A percentile compares a stretch with the other conserved stretches of the same genome.
Conservation (phyloP, 2,113 vertebrate genomes). For the Ranitomeya variabilis region DNA sequence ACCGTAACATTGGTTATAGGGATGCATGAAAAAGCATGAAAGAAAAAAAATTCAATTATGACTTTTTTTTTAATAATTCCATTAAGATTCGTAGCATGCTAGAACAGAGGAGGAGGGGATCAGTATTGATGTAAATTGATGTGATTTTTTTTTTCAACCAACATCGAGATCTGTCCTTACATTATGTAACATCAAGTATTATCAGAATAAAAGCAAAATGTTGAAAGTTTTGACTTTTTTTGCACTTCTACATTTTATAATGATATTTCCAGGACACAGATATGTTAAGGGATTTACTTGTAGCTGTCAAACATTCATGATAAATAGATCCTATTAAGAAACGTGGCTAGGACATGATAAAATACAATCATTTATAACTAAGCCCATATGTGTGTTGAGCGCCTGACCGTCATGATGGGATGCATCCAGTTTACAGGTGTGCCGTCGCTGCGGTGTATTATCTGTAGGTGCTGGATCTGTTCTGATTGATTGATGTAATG, state of each 20-base stretch:
- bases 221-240: constrained; percentile 32
- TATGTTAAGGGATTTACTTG: constrained; percentile 12
- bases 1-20: constrained; percentile 36
- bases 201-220: constrained; percentile 23
- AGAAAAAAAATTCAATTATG: constrained; percentile 41
- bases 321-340: constrained; percentile 24
- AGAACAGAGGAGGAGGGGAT: constrained; percentile 33
- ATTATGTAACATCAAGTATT: constrained; percentile 34
- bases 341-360: constrained; percentile 22
- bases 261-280: constrained; percentile 20
- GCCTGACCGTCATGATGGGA: constrained; percentile 14
- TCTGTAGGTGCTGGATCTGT: constrained; percentile 13
- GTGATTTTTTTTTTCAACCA: neutral
- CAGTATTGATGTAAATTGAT: neutral
- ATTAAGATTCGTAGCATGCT: constrained; percentile 16
- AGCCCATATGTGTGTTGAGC: constrained; percentile 20
- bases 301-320: constrained; percentile 18
- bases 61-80: constrained; percentile 23
- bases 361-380: constrained; percentile 26
- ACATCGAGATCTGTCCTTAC: neutral
- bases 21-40: constrained; percentile 40
- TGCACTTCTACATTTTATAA: constrained; percentile 10
- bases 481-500: constrained; percentile 25
- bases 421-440: constrained; percentile 32
- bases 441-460: neutral